Percentiles rank a stretch among this genome's conserved stretches.
Evolutionary conservation across 2,113 vertebrate species (phyloP).

Genomic region (Bolborhynchus lineola): DNA sequence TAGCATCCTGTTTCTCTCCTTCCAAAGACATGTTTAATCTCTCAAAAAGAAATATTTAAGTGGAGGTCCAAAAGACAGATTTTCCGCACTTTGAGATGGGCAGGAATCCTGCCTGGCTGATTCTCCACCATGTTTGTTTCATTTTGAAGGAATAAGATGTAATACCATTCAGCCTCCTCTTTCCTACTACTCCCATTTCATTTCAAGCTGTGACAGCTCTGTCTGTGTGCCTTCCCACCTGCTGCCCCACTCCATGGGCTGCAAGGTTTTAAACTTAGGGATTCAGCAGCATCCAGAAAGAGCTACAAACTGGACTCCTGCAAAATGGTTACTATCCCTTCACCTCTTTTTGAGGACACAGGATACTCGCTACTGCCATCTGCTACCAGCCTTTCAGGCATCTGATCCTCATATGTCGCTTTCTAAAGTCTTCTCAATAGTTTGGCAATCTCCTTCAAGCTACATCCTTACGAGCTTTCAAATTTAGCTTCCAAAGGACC

Average conservation of each 20-base stretch:
- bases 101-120: neutral
- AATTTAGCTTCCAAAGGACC: neutral
- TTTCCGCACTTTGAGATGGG: neutral
- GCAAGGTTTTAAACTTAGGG: neutral
- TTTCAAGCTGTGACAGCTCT: neutral
- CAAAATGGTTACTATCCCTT: neutral
- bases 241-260: neutral
- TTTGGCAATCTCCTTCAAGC: neutral
- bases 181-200: neutral
- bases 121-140: neutral
- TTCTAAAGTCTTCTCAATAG: neutral
- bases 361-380: neutral
- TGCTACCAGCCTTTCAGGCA: neutral
- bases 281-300: neutral
- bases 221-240: neutral
- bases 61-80: neutral
- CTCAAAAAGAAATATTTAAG: neutral
- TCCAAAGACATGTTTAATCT: neutral
- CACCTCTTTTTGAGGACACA: neutral
- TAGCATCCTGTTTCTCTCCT: neutral
- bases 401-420: neutral
- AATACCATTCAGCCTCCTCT: neutral
- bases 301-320: neutral
- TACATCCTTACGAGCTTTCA: neutral
- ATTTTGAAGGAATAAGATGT: neutral